Evolutionary conservation across 92 coral and sea anemone genomes (phyloP).

Genomic region (Umimayanthus kanabou): DNA sequence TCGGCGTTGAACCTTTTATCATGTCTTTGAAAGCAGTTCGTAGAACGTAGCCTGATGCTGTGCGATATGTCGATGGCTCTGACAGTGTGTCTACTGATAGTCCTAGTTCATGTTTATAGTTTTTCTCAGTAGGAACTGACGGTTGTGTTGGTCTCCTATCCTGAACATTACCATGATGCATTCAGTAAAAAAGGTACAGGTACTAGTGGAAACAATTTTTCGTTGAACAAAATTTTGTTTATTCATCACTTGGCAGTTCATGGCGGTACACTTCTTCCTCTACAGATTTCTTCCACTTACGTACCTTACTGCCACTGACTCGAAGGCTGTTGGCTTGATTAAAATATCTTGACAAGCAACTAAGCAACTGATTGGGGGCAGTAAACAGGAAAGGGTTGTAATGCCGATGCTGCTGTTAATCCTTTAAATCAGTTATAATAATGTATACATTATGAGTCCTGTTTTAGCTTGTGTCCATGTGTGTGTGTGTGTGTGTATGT

Average conservation of each 20-base stretch:
- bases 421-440: neutral
- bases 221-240: conserved; percentile 11
- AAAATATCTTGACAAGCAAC: too few species aligned
- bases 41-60: conserved; percentile 17
- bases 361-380: too few species aligned
- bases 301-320: too few species aligned
- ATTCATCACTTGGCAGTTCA: neutral
- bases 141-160: too few species aligned
- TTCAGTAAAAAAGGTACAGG: neutral
- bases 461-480: too few species aligned
- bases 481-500: too few species aligned
- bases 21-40: conserved; percentile 1
- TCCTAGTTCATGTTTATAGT: neutral
- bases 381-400: conserved; percentile 8
- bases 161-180: neutral
- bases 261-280: conserved; percentile 11
- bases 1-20: conserved; percentile 22
- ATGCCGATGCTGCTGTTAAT: neutral
- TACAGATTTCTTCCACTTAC: neutral
- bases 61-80: neutral
- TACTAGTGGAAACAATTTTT: conserved; percentile 17
- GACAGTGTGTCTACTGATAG: conserved; percentile 17
- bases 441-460: too few species aligned
- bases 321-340: too few species aligned
- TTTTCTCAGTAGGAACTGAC: neutral